Base-by-base conservation (phyloP, 2,797 vertebrate species). In the Novumbra hubbsi region DNA sequence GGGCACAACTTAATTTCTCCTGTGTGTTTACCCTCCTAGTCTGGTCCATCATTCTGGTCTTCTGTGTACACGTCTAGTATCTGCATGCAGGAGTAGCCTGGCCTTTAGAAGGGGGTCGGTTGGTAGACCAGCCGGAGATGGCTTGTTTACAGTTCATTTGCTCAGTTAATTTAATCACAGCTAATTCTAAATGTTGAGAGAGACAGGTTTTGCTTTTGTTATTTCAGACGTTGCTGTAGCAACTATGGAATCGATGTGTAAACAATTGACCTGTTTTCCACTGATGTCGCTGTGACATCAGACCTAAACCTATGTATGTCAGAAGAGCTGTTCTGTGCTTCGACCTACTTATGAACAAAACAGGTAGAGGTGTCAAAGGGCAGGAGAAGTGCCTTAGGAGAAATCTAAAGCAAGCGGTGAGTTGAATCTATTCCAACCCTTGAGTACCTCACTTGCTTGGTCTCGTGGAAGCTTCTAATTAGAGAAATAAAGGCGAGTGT, bases 111-210 rank as follows among this genome's bases (percentile, higher is more conserved):
- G 8, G n/a, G 52, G 4, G 84, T 89, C 87, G 88, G 87, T 90
- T 81, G 84, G 55, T 65, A 81, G 87, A 82, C 74, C 78, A 86
- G 73, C 82, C 78, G 74, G 79, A 76, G 82, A 75, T 85, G 85
- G 74, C 82, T 85, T 21, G 21, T n/a, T 57, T 57, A 57, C 52
- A 45, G 41, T 11, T 45, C 12, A 45, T 45, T 45, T 12, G 41
- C 9, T 14, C 81, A 85, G 86, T 90, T 90, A 89, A 90, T 91
- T 90, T 86, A 90, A 92, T 92, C 90, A 89, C 80, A 83, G 89
- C 82, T 85, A 88, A 89, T 92, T 91, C 89, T 82, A 76, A 87
- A 83, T 79, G 83, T 79, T 79, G 74, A 74, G 78, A 70, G 68
- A 41, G 75, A 84, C 3, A 68, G 24, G 21, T 57, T 57, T 24